Percentiles rank a stretch among this genome's conserved stretches.
These are phyloP conservation scores for Gnathonemus longibarbis DNA, from an alignment of 2,113 vertebrate genomes.

Conservation along the genomic window DNA sequence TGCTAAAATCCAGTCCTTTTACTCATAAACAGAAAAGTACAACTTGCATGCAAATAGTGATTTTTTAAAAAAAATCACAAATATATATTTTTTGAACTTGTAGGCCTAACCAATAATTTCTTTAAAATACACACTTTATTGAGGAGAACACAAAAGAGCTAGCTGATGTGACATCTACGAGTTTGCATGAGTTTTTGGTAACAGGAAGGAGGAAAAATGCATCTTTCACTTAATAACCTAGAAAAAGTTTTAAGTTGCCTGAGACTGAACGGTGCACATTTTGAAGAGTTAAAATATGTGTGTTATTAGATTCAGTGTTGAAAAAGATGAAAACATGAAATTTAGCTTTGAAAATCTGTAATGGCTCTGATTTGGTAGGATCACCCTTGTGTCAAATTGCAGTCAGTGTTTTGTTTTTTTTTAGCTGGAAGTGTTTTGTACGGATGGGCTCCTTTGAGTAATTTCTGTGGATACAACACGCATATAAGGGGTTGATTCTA, in stretches of 20 bases:
- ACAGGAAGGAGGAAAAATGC: no score
- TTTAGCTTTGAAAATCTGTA: neutral
- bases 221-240: neutral
- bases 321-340: neutral
- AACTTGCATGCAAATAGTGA: no score
- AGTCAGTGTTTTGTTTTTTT: neutral
- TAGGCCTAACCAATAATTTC: no score
- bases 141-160: no score
- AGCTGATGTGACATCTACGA: no score
- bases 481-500: neutral
- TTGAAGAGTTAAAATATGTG: neutral
- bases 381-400: neutral
- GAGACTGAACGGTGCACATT: neutral
- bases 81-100: no score
- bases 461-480: neutral
- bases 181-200: no score
- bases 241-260: neutral
- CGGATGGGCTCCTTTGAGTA: neutral
- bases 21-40: no score
- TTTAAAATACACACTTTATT: no score
- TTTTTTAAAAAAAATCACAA: no score
- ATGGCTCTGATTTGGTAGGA: neutral
- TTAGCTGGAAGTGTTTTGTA: neutral
- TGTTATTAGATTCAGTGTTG: neutral
- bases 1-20: no score